These are phyloP conservation scores for Echinometra lucunter DNA, from an alignment of 53 echinoderm and acorn worm genomes.

Conservation along the genomic window DNA sequence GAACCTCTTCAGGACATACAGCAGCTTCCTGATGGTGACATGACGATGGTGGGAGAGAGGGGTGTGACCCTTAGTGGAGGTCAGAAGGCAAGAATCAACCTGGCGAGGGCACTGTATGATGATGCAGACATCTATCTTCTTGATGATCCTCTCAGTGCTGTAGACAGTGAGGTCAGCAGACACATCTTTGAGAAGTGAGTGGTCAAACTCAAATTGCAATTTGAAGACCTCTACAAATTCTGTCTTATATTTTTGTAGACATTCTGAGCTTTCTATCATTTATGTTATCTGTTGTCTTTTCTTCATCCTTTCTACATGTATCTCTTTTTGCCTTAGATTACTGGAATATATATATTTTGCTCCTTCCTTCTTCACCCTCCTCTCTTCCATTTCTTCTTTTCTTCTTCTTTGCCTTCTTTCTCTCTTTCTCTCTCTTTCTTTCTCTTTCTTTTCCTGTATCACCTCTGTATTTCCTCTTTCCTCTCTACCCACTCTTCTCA, in stretches of 20 bases:
- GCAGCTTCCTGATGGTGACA: constrained; percentile 82
- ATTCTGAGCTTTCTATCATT: too few relatives aligned
- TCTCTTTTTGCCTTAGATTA: too few relatives aligned
- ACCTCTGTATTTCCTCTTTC: too few relatives aligned
- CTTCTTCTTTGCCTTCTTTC: not conserved
- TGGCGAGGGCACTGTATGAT: constrained; percentile 93
- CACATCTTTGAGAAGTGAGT: constrained; percentile 96
- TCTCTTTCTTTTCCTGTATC: too few relatives aligned
- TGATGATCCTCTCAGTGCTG: constrained; percentile 96
- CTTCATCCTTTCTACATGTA: too few relatives aligned
- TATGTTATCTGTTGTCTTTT: too few relatives aligned
- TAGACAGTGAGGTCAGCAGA: constrained; percentile 95
- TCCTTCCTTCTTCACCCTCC: too few relatives aligned
- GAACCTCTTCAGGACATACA: constrained; percentile 78
- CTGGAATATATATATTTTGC: too few relatives aligned
- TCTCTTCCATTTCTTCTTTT: not conserved
- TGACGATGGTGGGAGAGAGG: constrained; percentile 94
- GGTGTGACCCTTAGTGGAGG: constrained; percentile 99
- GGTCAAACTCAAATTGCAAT: not conserved
- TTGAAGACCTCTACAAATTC: not conserved
- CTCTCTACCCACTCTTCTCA: too few relatives aligned
- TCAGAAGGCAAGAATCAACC: constrained; percentile 95
- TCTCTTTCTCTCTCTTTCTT: not conserved
- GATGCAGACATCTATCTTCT: constrained; percentile 92
- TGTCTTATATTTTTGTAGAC: too few relatives aligned